Conservation (phyloP, 2,113 vertebrate genomes). For the Pollimyrus isidori region DNA sequence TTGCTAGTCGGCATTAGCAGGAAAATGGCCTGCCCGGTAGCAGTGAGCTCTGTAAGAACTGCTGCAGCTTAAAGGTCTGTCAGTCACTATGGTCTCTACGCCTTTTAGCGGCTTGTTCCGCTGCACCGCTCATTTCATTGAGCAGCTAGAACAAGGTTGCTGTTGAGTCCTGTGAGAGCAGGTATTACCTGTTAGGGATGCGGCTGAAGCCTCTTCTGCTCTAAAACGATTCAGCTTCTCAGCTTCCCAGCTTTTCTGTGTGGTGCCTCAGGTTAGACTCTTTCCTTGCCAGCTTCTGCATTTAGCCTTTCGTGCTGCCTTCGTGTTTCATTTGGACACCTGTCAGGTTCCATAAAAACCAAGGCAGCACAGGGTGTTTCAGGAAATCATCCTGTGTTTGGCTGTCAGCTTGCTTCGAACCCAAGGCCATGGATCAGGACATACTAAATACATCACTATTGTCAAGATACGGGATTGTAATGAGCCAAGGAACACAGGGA, state of each 20-base stretch:
- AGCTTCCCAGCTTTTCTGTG: background rate
- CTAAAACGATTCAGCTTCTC: background rate
- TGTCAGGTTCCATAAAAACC: conserved; percentile 50
- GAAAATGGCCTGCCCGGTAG: background rate
- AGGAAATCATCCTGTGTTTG: conserved; percentile 45
- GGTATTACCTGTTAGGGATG: background rate
- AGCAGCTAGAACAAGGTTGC: background rate
- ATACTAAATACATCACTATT: background rate
- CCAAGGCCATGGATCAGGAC: background rate
- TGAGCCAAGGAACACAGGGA: background rate
- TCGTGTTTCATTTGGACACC: conserved; percentile 28
- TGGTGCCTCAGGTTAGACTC: background rate
- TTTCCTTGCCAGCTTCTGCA: background rate
- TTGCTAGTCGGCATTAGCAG: background rate
- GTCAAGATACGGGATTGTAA: background rate
- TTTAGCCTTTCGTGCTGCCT: conserved; percentile 21
- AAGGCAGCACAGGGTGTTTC: conserved; percentile 34
- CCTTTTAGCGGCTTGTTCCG: background rate
- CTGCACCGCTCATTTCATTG: background rate
- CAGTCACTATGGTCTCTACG: background rate
- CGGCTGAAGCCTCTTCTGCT: no score
- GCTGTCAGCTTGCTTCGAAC: background rate
- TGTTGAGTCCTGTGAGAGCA: background rate
- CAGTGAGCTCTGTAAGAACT: background rate
- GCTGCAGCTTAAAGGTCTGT: background rate